phyloP scores from a whole-genome alignment of 2,113 vertebrate genomes.

The Prunella himalayana region DNA sequence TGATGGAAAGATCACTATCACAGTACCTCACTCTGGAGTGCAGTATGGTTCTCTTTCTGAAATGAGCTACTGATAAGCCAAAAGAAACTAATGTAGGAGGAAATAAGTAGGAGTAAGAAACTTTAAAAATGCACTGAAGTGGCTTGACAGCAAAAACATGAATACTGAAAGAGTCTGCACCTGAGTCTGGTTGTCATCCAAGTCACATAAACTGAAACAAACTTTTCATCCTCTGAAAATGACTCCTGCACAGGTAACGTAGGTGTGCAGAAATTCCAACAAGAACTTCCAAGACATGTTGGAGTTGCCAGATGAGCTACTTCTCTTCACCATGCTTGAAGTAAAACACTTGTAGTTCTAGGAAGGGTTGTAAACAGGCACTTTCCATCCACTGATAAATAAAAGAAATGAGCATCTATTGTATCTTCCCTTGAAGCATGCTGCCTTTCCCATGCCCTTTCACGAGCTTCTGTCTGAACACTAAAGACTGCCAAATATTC shows the following conservation, averaged over 20 bases:
- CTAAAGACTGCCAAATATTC: not conserved
- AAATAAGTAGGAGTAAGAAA: not conserved
- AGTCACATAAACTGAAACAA: not conserved
- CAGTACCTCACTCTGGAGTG: not conserved
- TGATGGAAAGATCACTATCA: not conserved
- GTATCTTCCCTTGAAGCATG: not conserved
- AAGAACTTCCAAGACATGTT: not conserved
- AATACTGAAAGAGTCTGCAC: not conserved
- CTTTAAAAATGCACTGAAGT: not conserved
- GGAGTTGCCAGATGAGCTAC: not conserved
- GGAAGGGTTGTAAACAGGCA: not conserved
- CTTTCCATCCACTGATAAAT: not conserved
- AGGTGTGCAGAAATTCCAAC: not conserved
- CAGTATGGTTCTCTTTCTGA: not conserved
- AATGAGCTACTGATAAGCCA: not conserved
- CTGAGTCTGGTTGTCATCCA: not conserved
- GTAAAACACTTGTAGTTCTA: not conserved
- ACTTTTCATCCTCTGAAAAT: not conserved
- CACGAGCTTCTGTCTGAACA: not conserved
- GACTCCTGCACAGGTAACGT: not conserved
- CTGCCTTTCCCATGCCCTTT: constrained; percentile 34
- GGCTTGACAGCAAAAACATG: not conserved
- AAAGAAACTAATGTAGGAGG: not conserved
- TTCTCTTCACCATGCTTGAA: not conserved
- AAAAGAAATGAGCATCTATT: not conserved